Conservation (phyloP, 2,888 invertebrate species). For the Diplolepis rosae region DNA sequence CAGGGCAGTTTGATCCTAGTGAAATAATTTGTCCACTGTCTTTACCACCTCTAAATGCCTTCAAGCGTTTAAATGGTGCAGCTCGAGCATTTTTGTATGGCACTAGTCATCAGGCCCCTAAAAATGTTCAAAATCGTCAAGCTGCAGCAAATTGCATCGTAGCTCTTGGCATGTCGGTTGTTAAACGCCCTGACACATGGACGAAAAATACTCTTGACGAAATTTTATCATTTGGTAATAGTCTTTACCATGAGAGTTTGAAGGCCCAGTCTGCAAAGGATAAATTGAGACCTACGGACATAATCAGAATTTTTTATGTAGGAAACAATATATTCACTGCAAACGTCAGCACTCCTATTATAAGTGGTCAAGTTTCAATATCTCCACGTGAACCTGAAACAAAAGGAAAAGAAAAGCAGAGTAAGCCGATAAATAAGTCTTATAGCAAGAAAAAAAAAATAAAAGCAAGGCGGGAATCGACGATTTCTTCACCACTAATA, state of each 20-base stretch:
- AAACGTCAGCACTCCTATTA: constrained; percentile 58
- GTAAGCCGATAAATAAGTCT: constrained; percentile 46
- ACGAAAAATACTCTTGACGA: constrained; percentile 67
- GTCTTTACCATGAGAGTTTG: constrained; percentile 58
- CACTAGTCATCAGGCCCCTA: constrained; percentile 59
- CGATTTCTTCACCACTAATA: constrained; percentile 53
- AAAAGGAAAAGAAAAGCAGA: constrained; percentile 47
- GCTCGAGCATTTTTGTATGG: constrained; percentile 65
- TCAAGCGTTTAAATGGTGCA: constrained; percentile 54
- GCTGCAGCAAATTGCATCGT: constrained; percentile 66
- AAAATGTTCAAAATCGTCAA: constrained; percentile 57
- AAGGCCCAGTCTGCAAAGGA: constrained; percentile 46
- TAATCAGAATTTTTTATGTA: constrained; percentile 64
- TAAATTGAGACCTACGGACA: constrained; percentile 57
- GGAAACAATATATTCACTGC: constrained; percentile 65
- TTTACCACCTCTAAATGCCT: constrained; percentile 67
- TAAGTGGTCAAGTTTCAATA: constrained; percentile 58
- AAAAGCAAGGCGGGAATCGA: constrained; percentile 33
- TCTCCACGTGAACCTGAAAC: constrained; percentile 59
- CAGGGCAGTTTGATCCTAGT: constrained; percentile 65
- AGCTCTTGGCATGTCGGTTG: constrained; percentile 63
- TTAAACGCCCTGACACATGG: constrained; percentile 67
- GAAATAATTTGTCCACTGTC: constrained; percentile 61
- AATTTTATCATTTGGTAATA: constrained; percentile 60
- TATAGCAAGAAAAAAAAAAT: constrained; percentile 39